A percentile compares a stretch with the other conserved stretches of the same genome.
phyloP scores from a whole-genome alignment of 2,113 vertebrate genomes.

The Edolisoma coerulescens region DNA sequence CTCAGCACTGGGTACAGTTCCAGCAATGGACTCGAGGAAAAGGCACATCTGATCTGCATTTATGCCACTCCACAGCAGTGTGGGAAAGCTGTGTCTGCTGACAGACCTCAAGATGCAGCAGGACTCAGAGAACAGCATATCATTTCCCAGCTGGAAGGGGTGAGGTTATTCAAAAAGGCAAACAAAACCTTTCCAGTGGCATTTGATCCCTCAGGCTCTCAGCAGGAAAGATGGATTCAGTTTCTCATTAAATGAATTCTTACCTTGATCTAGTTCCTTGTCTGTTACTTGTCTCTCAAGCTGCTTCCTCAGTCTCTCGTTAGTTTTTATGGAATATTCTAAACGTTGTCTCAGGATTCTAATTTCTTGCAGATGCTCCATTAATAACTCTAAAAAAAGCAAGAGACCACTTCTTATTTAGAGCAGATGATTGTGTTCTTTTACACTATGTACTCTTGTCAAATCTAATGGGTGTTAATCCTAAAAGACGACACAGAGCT shows the following conservation, averaged over 20 bases:
- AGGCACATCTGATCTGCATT: not conserved
- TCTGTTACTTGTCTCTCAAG: slow-evolving; percentile 83
- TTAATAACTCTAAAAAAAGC: slow-evolving; percentile 81
- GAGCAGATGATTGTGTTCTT: slow-evolving; percentile 9
- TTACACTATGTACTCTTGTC: slow-evolving; percentile 17
- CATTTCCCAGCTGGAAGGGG: not conserved
- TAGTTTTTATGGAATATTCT: slow-evolving; percentile 91
- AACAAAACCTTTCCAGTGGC: not conserved
- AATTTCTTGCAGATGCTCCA: slow-evolving; percentile 91
- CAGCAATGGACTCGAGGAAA: not conserved
- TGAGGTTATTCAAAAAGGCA: not conserved
- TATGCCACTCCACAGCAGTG: not conserved
- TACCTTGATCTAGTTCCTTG: slow-evolving; percentile 83
- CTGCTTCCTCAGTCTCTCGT: slow-evolving; percentile 86
- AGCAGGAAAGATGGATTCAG: not conserved
- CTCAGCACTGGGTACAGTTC: not conserved
- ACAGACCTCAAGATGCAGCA: not conserved
- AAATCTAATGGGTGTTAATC: not conserved
- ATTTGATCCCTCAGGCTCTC: not conserved
- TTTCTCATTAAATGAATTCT: not conserved
- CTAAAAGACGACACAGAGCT: not conserved
- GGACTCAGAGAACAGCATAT: not conserved
- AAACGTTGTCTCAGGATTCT: slow-evolving; percentile 84
- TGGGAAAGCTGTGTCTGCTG: not conserved
- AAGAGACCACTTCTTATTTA: slow-evolving; percentile 48